Evolutionary conservation across 1,140 invertebrate genomes (phyloP), one percentile per base, ranked within the genome.

Genomic region (Subanguina moxae): DNA sequence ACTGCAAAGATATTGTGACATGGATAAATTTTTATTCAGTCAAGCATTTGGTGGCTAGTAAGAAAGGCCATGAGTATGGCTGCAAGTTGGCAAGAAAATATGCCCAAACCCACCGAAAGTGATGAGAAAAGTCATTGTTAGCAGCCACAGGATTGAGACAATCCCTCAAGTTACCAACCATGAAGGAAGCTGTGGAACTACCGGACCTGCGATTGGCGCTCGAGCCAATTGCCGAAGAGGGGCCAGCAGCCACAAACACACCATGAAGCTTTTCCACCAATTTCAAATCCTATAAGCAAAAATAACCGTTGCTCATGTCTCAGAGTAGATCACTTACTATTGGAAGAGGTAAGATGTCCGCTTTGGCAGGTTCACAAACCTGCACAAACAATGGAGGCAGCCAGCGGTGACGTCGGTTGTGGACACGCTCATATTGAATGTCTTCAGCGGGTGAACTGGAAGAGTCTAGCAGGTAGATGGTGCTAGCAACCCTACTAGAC

Each of bases 391-490:
- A n/a, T 8, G 67, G 67, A 28, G 28, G n/a, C 15, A 56, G 68
- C 70, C 67, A 46, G 38, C 19, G 61, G 15, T 66, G 27, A 19
- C 11, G 27, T 70, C 32, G 32, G 38, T 25, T 52, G n/a, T 27
- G n/a, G 3, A 19, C 19, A 72, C 57, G 23, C 28, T 17, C 25
- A n/a, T 28, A 25, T 5, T 52, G 48, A 52, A 52, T 52, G 8
- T 25, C 23, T 19, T 52, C 48, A 32, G 42, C n/a, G 23, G 15
- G 64, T 1, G 11, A 17, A 43, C 59, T 72, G 8, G 62, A 25
- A 9, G 70, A 73, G 52, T 73, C 45, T 21, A 71, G 25, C 28
- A 71, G 23, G 28, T 62, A 71, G 30, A 71, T 65, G n/a, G 57
- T 70, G 7, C 70, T 67, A 23, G 69, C 70, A 28, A 71, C 70